A percentile compares a stretch with the other conserved stretches of the same genome.
Evolutionary conservation across 2,888 invertebrate species (phyloP).

Genomic region (Aelia acuminata): DNA sequence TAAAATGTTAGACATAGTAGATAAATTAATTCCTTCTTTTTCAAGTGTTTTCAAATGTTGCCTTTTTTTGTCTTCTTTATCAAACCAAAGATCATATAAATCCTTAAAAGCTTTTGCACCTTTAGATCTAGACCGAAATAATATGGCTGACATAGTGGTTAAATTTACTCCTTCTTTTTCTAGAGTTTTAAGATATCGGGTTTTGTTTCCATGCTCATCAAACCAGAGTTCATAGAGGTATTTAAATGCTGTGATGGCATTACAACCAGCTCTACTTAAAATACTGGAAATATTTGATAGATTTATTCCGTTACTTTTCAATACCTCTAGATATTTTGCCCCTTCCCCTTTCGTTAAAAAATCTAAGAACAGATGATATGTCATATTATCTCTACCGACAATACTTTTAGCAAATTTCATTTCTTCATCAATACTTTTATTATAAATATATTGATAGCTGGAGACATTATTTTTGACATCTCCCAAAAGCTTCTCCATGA

Average conservation of each 20-base stretch:
- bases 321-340: constrained; percentile 13
- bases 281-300: constrained; percentile 33
- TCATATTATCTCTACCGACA: background rate
- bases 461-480: constrained; percentile 30
- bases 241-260: constrained; percentile 30
- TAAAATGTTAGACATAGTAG: constrained; percentile 16
- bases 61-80: constrained; percentile 9
- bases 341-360: constrained; percentile 22
- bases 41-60: constrained; percentile 39
- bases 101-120: constrained; percentile 8
- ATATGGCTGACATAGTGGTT: background rate
- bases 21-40: constrained; percentile 27
- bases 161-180: constrained; percentile 23
- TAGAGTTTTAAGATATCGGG: constrained; percentile 26
- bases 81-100: constrained; percentile 29
- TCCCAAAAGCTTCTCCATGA: background rate
- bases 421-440: constrained; percentile 21
- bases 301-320: constrained; percentile 44
- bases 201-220: constrained; percentile 19
- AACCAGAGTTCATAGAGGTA: constrained; percentile 4
- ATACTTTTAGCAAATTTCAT: constrained; percentile 24
- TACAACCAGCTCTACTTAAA: background rate
- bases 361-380: constrained; percentile 41
- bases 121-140: background rate
- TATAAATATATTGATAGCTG: constrained; percentile 12